phyloP scores from a whole-genome alignment of 1,140 invertebrate species.

The Pseudomyrmex pallidus region DNA sequence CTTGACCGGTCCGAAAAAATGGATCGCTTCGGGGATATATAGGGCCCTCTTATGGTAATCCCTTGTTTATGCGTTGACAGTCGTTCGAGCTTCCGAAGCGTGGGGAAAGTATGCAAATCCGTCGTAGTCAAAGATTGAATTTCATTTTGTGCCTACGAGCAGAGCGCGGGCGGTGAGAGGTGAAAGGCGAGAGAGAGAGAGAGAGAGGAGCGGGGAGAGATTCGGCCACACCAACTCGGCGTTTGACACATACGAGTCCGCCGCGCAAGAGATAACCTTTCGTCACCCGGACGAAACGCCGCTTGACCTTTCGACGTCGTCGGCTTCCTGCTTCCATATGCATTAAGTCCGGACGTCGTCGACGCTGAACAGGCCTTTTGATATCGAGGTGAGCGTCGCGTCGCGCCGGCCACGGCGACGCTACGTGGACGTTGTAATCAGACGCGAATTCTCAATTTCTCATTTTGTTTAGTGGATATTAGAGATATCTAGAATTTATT shows the following conservation, averaged over 20 bases:
- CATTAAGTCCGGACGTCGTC: slow-evolving; percentile 74
- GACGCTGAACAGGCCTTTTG: slow-evolving; percentile 71
- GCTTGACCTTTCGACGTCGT: slow-evolving; percentile 70
- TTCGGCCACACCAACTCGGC: slow-evolving; percentile 33
- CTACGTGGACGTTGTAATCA: slow-evolving; percentile 14
- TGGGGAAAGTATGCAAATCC: slow-evolving; percentile 82
- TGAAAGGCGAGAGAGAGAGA: background rate
- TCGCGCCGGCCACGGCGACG: background rate
- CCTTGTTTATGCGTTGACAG: slow-evolving; percentile 83
- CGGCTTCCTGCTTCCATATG: slow-evolving; percentile 81
- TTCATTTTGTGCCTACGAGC: slow-evolving; percentile 75
- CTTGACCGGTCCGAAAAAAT: slow-evolving; percentile 65
- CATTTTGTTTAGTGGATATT: background rate
- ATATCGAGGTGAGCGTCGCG: slow-evolving; percentile 65
- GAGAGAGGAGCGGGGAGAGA: background rate
- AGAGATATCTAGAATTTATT: slow-evolving; percentile 21
- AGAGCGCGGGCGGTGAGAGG: slow-evolving; percentile 13
- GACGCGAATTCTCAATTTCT: background rate
- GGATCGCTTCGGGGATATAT: slow-evolving; percentile 56
- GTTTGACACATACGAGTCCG: slow-evolving; percentile 69
- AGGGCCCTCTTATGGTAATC: slow-evolving; percentile 82
- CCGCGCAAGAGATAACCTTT: slow-evolving; percentile 76
- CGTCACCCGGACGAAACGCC: slow-evolving; percentile 71
- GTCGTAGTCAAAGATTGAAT: slow-evolving; percentile 82
- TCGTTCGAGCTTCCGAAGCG: slow-evolving; percentile 78